Evolutionary conservation across 1,140 invertebrate species (phyloP).

Genomic region (Eulimnadia texana): DNA sequence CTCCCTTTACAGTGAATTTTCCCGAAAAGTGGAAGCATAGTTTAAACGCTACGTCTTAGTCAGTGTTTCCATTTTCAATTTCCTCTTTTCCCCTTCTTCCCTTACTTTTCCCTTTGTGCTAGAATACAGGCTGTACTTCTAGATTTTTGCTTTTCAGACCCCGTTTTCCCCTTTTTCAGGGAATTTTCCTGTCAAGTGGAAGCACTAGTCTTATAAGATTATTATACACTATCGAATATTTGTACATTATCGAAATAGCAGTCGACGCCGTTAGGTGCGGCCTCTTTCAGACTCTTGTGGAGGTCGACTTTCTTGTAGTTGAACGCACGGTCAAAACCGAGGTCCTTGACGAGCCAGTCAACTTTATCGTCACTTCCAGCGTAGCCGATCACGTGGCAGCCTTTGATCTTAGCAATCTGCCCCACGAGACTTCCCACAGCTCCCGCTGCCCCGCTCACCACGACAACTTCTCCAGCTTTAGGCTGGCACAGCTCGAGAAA

Average conservation of each 20-base stretch:
- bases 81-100: too few species aligned
- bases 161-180: too few species aligned
- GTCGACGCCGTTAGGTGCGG: conserved; percentile 49
- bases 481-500: conserved; percentile 50
- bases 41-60: too few species aligned
- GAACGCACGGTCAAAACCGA: conserved; percentile 48
- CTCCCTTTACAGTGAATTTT: too few species aligned
- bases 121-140: too few species aligned
- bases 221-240: too few species aligned
- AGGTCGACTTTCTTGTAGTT: conserved; percentile 53
- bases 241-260: conserved; percentile 61
- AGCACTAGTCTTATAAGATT: too few species aligned
- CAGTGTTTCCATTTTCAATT: too few species aligned
- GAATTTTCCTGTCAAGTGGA: too few species aligned
- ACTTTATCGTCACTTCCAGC: conserved; percentile 53
- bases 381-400: conserved; percentile 52
- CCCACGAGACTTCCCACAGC: conserved; percentile 54
- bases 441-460: conserved; percentile 44
- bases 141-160: too few species aligned
- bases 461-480: conserved; percentile 47
- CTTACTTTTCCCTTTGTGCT: too few species aligned
- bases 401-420: conserved; percentile 53
- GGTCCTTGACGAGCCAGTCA: conserved; percentile 43
- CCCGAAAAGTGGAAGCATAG: too few species aligned
- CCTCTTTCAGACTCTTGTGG: conserved; percentile 36